Base-by-base conservation (phyloP, 2,888 invertebrate genomes). In the Tridacna crocea region DNA sequence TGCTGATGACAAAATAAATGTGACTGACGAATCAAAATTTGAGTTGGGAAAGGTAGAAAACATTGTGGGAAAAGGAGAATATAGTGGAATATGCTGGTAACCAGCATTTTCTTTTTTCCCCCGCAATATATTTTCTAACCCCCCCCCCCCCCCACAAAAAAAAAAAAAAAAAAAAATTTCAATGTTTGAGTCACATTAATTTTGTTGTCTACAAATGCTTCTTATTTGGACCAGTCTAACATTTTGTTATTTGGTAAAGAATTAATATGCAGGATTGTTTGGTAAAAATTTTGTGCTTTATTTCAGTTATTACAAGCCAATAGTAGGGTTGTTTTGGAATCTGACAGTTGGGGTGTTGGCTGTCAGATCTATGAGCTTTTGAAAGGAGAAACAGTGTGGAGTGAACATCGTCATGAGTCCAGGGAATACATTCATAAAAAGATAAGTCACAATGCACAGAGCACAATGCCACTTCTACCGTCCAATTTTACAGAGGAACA, bases 291-390 rank as follows among this genome's bases (percentile, higher is more conserved):
- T n/a, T n/a, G n/a, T 36, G 36, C 27, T 27, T 65, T 65, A 26
- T 82, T 72, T 51, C 73, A 84, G 83, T 60, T 84, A 22, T 47
- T 84, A 55, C 58, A 68, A 27, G 68, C 46, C 10, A 63, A 68
- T 24, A 65, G 80, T 22, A 63, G 47, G 17, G 72, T 82, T 24
- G 63, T 70, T 26, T 76, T 76, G 24, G 60, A 77, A 61, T 83
- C 82, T 36, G 85, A 85, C 27, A 60, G 66, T 26, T 85, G 85
- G 85, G 85, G 85, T 22, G 79, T 72, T 46, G 85, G 77, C 19
- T 83, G 82, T 72, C 68, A 81, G 46, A 55, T 80, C 36, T 83
- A 61, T 46, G 83, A 85, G 60, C 72, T 85, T 77, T 17, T 85
- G 60, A 72, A 79, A 77, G 85, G 85, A 46, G 60, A 75, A 11